These are phyloP conservation scores for Pygoscelis antarcticus DNA, from an alignment of 2,113 vertebrate species.

Conservation along the genomic window DNA sequence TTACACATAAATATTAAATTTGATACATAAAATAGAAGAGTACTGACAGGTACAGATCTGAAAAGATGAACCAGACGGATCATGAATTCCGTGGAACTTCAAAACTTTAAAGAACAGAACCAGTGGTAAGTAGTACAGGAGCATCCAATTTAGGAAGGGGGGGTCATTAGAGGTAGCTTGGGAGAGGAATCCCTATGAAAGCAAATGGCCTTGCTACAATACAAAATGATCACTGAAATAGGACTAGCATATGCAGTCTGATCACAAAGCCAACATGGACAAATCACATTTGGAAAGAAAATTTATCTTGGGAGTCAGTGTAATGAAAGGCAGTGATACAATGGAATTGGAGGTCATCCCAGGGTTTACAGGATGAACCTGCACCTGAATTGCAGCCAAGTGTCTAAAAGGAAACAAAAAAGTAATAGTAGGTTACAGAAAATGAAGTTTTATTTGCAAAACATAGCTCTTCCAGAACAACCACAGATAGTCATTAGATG, in stretches of 20 bases:
- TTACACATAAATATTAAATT: slow-evolving; percentile 63
- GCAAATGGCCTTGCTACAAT: slow-evolving; percentile 70
- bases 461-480: slow-evolving; percentile 47
- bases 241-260: slow-evolving; percentile 75
- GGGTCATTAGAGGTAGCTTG: slow-evolving; percentile 82
- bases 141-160: slow-evolving; percentile 62
- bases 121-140: slow-evolving; percentile 49
- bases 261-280: slow-evolving; percentile 72
- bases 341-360: slow-evolving; percentile 76
- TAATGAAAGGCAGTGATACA: slow-evolving; percentile 75
- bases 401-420: slow-evolving; percentile 77
- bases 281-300: slow-evolving; percentile 74
- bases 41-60: slow-evolving; percentile 56
- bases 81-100: slow-evolving; percentile 27
- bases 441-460: slow-evolving; percentile 64
- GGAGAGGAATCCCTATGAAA: slow-evolving; percentile 75
- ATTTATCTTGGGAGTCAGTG: slow-evolving; percentile 67
- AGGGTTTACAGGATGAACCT: slow-evolving; percentile 75
- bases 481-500: background rate
- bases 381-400: slow-evolving; percentile 73
- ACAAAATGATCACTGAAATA: slow-evolving; percentile 69
- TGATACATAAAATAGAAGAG: slow-evolving; percentile 70
- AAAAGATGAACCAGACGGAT: slow-evolving; percentile 44
- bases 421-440: slow-evolving; percentile 70
- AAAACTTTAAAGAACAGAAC: slow-evolving; percentile 59